These are phyloP conservation scores for Nannoperca australis DNA, from an alignment of 2,797 vertebrate species.

Conservation along the genomic window DNA sequence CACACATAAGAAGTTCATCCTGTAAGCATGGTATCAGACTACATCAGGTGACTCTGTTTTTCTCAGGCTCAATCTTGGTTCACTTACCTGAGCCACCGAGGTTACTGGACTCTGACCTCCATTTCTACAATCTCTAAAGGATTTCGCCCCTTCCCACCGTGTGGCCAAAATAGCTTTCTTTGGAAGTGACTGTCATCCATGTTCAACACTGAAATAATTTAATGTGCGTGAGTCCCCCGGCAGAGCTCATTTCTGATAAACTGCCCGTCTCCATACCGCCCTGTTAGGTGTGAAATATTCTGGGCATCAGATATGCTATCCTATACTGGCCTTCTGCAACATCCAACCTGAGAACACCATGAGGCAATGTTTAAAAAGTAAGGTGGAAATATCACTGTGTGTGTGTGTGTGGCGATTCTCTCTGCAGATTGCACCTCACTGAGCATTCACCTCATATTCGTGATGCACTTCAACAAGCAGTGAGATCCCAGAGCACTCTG, in stretches of 20 bases:
- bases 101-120: conserved; percentile 58
- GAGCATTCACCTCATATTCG: conserved; percentile 60
- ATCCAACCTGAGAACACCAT: conserved; percentile 5
- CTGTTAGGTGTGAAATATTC: conserved; percentile 41
- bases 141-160: conserved; percentile 25
- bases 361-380: conserved; percentile 22
- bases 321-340: conserved; percentile 17
- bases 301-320: conserved; percentile 40
- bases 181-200: conserved; percentile 22
- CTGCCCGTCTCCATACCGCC: conserved; percentile 30
- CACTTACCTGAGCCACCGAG: conserved; percentile 46
- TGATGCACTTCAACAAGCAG: conserved; percentile 67
- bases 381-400: conserved; percentile 39
- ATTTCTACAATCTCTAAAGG: conserved; percentile 59
- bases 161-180: conserved; percentile 30
- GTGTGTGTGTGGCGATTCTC: conserved; percentile 20
- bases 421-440: conserved; percentile 48
- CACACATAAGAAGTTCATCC: not conserved
- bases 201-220: conserved; percentile 53
- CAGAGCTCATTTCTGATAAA: conserved; percentile 60
- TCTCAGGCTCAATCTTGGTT: conserved; percentile 38
- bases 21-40: conserved; percentile 22
- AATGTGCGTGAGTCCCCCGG: conserved; percentile 32
- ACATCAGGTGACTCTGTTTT: conserved; percentile 9
- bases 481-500: conserved; percentile 72